Evolutionary conservation across 2,797 vertebrate genomes (phyloP).

Genomic region (Alca torda): DNA sequence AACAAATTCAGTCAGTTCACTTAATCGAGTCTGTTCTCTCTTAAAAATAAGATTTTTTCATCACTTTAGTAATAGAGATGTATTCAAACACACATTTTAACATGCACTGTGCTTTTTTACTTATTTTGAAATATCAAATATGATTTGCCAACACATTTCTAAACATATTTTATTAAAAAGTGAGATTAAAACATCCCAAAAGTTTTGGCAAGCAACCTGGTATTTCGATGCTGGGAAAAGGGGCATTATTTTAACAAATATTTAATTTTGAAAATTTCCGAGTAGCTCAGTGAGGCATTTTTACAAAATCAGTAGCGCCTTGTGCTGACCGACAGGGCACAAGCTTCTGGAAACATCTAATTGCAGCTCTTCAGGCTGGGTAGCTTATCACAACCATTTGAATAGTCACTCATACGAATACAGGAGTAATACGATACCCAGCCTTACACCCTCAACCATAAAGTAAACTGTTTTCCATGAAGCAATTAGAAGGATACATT

Average conservation of each 20-base stretch:
- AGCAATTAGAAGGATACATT: constrained; percentile 69
- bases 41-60: neutral
- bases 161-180: neutral
- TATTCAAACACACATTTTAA: neutral
- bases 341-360: constrained; percentile 57
- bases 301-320: neutral
- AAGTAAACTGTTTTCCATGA: constrained; percentile 57
- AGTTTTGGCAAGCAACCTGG: neutral
- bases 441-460: constrained; percentile 63
- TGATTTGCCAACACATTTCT: neutral
- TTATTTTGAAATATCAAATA: neutral
- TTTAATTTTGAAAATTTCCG: neutral
- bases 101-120: accelerated
- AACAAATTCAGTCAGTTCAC: neutral
- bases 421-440: constrained; percentile 37
- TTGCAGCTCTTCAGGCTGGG: constrained; percentile 25
- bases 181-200: neutral
- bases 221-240: neutral
- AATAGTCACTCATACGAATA: constrained; percentile 28
- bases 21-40: neutral
- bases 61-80: neutral
- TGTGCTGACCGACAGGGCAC: constrained; percentile 20
- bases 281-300: accelerated
- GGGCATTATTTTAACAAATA: neutral
- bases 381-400: constrained; percentile 53